These are phyloP conservation scores for Rostratula benghalensis DNA, from an alignment of 2,113 vertebrate species.

Conservation along the genomic window DNA sequence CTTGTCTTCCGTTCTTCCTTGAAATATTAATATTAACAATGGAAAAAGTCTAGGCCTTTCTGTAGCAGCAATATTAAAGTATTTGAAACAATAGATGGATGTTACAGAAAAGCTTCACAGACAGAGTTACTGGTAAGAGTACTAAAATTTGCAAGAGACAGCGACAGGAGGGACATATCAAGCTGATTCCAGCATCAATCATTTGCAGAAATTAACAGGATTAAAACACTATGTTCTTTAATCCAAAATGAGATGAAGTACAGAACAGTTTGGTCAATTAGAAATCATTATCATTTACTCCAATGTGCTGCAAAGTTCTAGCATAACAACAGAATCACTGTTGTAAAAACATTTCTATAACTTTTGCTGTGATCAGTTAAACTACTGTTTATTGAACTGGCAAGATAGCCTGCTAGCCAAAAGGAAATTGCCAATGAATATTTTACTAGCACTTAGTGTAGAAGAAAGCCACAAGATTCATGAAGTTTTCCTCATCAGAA, in stretches of 20 bases:
- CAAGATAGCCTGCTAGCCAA: not conserved
- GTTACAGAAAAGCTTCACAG: not conserved
- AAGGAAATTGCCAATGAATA: not conserved
- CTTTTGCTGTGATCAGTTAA: not conserved
- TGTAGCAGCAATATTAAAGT: not conserved
- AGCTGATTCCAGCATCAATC: not conserved
- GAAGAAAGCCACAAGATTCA: not conserved
- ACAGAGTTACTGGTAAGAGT: not conserved
- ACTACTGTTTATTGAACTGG: not conserved
- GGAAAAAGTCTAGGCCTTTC: not conserved
- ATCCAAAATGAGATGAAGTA: not conserved
- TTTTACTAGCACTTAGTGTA: not conserved
- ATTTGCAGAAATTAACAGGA: not conserved
- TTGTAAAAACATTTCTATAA: not conserved
- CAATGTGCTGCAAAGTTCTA: not conserved
- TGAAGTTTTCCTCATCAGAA: not conserved
- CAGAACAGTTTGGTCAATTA: not conserved
- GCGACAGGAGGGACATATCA: not conserved
- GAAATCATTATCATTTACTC: not conserved
- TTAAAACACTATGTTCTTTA: not conserved
- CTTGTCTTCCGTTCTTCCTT: not conserved
- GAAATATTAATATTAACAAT: not conserved
- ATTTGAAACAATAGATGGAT: not conserved
- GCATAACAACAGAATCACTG: accelerated
- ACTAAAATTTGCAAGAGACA: not conserved